Evolutionary conservation across 2,888 invertebrate species (phyloP).

Genomic region (Biston betularia): DNA sequence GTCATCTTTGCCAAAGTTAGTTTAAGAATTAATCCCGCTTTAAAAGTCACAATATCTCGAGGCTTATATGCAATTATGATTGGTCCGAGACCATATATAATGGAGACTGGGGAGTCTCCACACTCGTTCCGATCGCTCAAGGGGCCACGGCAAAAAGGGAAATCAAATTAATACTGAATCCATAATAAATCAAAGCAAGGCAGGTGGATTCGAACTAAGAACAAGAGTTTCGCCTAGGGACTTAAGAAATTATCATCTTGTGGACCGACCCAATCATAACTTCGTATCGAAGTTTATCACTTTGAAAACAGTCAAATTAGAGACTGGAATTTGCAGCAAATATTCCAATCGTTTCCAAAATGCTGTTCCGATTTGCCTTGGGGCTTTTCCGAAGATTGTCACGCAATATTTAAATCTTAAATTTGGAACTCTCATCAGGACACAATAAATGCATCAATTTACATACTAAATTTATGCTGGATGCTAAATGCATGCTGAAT

Average conservation of each 20-base stretch:
- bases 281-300: conserved; percentile 41
- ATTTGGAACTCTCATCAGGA: conserved; percentile 34
- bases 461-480: neutral
- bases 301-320: conserved; percentile 49
- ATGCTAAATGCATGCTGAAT: conserved; percentile 5
- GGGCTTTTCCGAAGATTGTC: conserved; percentile 56
- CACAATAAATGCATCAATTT: conserved; percentile 33
- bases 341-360: conserved; percentile 58
- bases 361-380: conserved; percentile 49
- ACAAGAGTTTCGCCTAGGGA: conserved; percentile 81
- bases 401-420: conserved; percentile 57
- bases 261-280: conserved; percentile 46
- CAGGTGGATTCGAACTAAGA: conserved; percentile 82
- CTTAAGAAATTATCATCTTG: conserved; percentile 81
- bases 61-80: conserved; percentile 84
- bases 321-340: conserved; percentile 59
- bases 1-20: conserved; percentile 50
- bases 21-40: conserved; percentile 65
- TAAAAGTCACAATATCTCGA: conserved; percentile 74
- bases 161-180: conserved; percentile 86
- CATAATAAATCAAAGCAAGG: conserved; percentile 84
- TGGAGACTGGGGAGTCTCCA: conserved; percentile 74
- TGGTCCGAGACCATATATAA: conserved; percentile 80
- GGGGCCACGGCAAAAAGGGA: conserved; percentile 84
- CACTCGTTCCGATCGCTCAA: conserved; percentile 80